Evolutionary conservation across 1,140 invertebrate genomes (phyloP), one percentile per base, ranked within the genome.

Genomic region (Wasmannia auropunctata): DNA sequence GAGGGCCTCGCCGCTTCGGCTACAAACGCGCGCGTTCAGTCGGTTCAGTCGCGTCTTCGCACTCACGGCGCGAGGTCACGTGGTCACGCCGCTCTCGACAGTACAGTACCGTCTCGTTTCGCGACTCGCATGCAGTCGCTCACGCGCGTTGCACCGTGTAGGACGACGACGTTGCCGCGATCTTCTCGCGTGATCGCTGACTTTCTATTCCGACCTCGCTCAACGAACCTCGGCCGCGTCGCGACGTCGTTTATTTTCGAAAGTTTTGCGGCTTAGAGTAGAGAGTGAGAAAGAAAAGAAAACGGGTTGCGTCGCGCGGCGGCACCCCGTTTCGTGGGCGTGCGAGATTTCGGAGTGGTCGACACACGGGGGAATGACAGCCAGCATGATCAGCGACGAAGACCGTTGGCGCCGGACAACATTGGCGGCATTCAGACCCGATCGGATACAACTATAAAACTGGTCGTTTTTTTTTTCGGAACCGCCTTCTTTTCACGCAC

Each of bases 131-230:
- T n/a, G 81, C 74, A 56, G 83, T 85, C 51, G 60, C 19, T 83
- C 84, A 16, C 84, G 76, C 37, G 79, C 51, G 67, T 34, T 46
- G 79, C 67, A 74, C 1, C 67, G 54, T 11, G 25, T 19, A 67
- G 40, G 51, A 60, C 25, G n/a, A 7, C 14, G 28, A n/a, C n/a
- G n/a, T n/a, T n/a, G n/a, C n/a, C 22, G 40, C 31, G 40, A 62
- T 46, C 43, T 28, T 14, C 31, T 22, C n/a, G 10, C 67, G 31
- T 19, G 34, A 56, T n/a, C 56, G 14, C 87, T 8, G 40, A 93
- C 92, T 93, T 93, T 93, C 93, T 92, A 93, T 81, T 93, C 86
- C 91, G 91, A 93, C 91, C 92, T 92, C 91, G 87, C 65, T 74
- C 31, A 56, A 25, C 46, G 67, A 70, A 65, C 76, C 76, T 65